Percentiles rank a stretch among this genome's conserved stretches.
Conservation (phyloP, 2,888 invertebrate species). For the Helobdella robusta region DNA sequence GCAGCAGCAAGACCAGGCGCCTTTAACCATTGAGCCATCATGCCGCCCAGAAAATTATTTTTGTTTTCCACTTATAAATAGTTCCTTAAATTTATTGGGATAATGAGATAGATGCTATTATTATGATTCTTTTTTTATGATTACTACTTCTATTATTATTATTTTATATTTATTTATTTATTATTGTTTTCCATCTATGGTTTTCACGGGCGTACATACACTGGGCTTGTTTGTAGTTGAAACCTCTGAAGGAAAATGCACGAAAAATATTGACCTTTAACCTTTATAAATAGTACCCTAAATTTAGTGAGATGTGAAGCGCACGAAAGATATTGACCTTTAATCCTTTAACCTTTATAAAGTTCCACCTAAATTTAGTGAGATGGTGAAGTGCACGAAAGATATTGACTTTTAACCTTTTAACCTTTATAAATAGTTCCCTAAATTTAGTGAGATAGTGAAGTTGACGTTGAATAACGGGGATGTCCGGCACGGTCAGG, state of each 20-base stretch:
- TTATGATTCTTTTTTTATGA: neutral
- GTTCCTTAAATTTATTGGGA: constrained; percentile 98
- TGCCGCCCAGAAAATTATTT: neutral
- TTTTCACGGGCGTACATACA: too few species aligned
- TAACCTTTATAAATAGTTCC: constrained; percentile 57
- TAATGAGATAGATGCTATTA: constrained; percentile 76
- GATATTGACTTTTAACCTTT: neutral
- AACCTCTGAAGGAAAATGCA: too few species aligned
- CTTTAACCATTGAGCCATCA: too few species aligned
- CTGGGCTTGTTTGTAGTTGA: too few species aligned
- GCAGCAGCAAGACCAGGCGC: too few species aligned
- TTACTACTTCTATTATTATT: neutral
- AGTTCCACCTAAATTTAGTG: neutral
- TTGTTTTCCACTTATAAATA: constrained; percentile 31
- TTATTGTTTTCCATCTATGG: too few species aligned
- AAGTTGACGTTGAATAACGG: constrained; percentile 90
- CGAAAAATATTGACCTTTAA: neutral
- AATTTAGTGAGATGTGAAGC: neutral
- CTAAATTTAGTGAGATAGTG: constrained; percentile 97
- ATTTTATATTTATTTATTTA: too few species aligned
- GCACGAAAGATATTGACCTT: neutral
- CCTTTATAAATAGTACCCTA: neutral
- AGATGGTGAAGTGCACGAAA: neutral
- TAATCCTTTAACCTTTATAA: too few species aligned
- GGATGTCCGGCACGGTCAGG: constrained; percentile 80